These are phyloP conservation scores for Trissolcus brochymenae DNA, from an alignment of 2,888 invertebrate genomes.

Conservation along the genomic window DNA sequence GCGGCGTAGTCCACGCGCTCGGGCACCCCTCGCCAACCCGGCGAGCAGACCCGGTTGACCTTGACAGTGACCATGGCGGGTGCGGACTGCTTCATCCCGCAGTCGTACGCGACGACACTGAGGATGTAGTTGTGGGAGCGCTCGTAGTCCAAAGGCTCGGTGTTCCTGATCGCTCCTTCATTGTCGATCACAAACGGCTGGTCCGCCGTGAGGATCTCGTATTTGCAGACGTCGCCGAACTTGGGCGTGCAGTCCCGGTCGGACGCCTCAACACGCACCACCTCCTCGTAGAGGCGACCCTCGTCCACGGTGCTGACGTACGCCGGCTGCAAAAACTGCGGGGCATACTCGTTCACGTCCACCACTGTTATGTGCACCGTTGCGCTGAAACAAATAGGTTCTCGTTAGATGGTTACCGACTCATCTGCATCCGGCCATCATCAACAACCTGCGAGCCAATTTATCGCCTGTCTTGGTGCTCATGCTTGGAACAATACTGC, in stretches of 20 bases:
- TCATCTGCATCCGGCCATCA: no score
- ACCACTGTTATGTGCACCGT: constrained; percentile 96
- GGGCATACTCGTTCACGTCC: constrained; percentile 97
- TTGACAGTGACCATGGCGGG: constrained; percentile 98
- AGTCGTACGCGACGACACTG: constrained; percentile 97
- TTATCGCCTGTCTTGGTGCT: no score
- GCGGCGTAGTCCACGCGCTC: constrained; percentile 92
- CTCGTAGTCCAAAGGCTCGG: constrained; percentile 94
- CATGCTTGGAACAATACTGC: no score
- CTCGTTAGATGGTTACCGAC: no score
- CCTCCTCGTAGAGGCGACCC: constrained; percentile 91
- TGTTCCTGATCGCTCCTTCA: constrained; percentile 95
- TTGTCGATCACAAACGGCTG: constrained; percentile 94
- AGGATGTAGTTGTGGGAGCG: constrained; percentile 96
- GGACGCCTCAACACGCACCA: constrained; percentile 92
- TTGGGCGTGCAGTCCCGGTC: constrained; percentile 97
- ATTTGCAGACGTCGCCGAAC: constrained; percentile 97
- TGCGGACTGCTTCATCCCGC: constrained; percentile 95
- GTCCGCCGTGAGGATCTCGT: constrained; percentile 94
- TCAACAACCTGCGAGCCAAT: no score
- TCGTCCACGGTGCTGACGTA: constrained; percentile 95
- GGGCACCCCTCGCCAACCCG: constrained; percentile 82
- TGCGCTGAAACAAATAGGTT: constrained; percentile 80
- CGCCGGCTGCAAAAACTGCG: constrained; percentile 92
- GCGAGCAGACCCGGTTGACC: constrained; percentile 80